A percentile compares a stretch with the other conserved stretches of the same genome.
These are phyloP conservation scores for Malthinus flaveolus DNA, from an alignment of 2,888 invertebrate genomes.

Conservation along the genomic window DNA sequence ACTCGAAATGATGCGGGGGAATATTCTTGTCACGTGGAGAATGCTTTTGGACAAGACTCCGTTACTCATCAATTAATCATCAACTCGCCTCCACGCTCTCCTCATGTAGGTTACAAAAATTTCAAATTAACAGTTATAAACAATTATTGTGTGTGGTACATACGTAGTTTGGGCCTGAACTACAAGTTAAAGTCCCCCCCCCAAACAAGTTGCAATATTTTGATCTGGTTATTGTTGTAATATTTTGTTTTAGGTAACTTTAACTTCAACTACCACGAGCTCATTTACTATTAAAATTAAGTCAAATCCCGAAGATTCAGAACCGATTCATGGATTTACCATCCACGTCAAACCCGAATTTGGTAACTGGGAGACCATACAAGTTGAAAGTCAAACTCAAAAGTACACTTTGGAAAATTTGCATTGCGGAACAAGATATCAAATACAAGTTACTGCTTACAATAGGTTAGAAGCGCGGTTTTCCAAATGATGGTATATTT, in stretches of 20 bases:
- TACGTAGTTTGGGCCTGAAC: too few relatives aligned
- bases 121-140: too few relatives aligned
- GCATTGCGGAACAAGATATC: conserved; percentile 91
- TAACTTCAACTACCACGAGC: conserved; percentile 76
- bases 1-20: conserved; percentile 90
- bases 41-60: conserved; percentile 89
- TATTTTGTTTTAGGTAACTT: conserved; percentile 59
- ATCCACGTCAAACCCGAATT: conserved; percentile 93
- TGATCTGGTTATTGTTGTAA: too few relatives aligned
- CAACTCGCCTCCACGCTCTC: conserved; percentile 76
- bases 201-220: too few relatives aligned
- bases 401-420: conserved; percentile 86
- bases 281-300: conserved; percentile 73
- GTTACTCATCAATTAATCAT: conserved; percentile 89
- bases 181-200: too few relatives aligned
- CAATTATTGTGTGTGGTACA: too few relatives aligned
- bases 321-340: conserved; percentile 90
- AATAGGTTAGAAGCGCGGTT: conserved; percentile 67
- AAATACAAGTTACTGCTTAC: conserved; percentile 90
- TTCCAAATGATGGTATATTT: background rate
- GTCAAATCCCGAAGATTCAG: conserved; percentile 76
- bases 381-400: conserved; percentile 70
- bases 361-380: conserved; percentile 90
- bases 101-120: conserved; percentile 51
- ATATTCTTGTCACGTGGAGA: conserved; percentile 91